These are phyloP conservation scores for Drosophila percnosoma DNA, from an alignment of 2,888 invertebrate species.

Conservation along the genomic window DNA sequence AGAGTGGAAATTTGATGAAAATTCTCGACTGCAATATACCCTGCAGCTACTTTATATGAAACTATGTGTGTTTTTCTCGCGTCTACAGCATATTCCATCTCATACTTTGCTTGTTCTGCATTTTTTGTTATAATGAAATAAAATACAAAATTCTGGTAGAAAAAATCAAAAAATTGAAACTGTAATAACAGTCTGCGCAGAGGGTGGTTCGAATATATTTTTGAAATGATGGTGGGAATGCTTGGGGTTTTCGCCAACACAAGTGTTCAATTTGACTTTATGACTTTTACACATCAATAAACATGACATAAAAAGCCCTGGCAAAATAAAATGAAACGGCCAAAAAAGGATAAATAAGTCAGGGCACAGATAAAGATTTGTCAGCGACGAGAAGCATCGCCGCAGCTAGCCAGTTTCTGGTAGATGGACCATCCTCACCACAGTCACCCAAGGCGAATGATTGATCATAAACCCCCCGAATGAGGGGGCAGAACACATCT, in stretches of 20 bases:
- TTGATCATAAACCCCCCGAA: slow-evolving; percentile 71
- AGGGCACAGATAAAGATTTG: slow-evolving; percentile 75
- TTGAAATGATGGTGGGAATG: not conserved
- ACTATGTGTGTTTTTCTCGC: not conserved
- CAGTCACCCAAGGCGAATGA: slow-evolving; percentile 72
- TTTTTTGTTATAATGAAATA: slow-evolving; percentile 50
- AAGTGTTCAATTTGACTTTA: slow-evolving; percentile 76
- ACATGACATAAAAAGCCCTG: slow-evolving; percentile 75
- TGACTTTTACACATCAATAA: slow-evolving; percentile 81
- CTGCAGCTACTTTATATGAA: not conserved
- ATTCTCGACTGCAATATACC: slow-evolving; percentile 2
- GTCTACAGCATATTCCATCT: slow-evolving; percentile 14
- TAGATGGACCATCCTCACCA: slow-evolving; percentile 51
- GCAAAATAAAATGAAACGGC: slow-evolving; percentile 70
- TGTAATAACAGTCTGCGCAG: slow-evolving; percentile 12
- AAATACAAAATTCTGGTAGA: slow-evolving; percentile 19
- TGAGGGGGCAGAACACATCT: slow-evolving; percentile 51
- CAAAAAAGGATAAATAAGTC: slow-evolving; percentile 77
- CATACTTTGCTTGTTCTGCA: not conserved
- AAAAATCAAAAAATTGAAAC: slow-evolving; percentile 4
- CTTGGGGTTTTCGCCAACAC: slow-evolving; percentile 38
- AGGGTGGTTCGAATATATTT: slow-evolving; percentile 18
- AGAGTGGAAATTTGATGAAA: not conserved
- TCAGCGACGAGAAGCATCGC: slow-evolving; percentile 39
- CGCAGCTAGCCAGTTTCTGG: slow-evolving; percentile 1